Percentiles rank a stretch among this genome's conserved stretches.
phyloP scores from a whole-genome alignment of 2,888 invertebrate species.

The Harpalus rufipes region DNA sequence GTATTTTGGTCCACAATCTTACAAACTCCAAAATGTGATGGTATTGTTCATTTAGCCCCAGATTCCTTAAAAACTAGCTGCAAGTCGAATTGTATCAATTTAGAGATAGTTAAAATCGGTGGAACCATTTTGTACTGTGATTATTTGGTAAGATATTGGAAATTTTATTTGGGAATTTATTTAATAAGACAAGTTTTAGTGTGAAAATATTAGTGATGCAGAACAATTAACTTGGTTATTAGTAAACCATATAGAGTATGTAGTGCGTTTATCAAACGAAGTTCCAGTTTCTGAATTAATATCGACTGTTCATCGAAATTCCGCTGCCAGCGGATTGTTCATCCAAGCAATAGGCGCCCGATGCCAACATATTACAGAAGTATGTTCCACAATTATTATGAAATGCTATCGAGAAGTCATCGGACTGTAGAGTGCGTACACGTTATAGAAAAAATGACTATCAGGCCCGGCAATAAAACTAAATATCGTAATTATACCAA shows the following conservation, averaged over 20 bases:
- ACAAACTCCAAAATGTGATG: slow-evolving; percentile 70
- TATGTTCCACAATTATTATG: slow-evolving; percentile 69
- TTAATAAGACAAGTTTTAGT: slow-evolving; percentile 75
- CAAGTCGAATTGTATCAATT: slow-evolving; percentile 77
- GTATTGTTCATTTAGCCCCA: slow-evolving; percentile 70
- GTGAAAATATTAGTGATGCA: slow-evolving; percentile 85
- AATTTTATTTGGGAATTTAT: neutral
- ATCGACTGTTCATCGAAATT: slow-evolving; percentile 81
- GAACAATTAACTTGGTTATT: slow-evolving; percentile 88
- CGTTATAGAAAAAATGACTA: too few species aligned
- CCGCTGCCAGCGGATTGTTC: slow-evolving; percentile 85
- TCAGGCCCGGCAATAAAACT: too few species aligned
- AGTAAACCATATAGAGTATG: slow-evolving; percentile 84
- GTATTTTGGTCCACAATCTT: slow-evolving; percentile 81
- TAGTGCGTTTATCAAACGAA: slow-evolving; percentile 83
- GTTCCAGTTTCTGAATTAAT: slow-evolving; percentile 83
- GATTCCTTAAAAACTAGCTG: slow-evolving; percentile 63
- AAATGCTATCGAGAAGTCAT: too few species aligned
- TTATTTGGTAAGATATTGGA: slow-evolving; percentile 82
- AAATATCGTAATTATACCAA: too few species aligned
- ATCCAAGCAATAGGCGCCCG: slow-evolving; percentile 85
- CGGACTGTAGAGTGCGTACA: too few species aligned
- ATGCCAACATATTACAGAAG: slow-evolving; percentile 80
- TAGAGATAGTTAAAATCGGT: slow-evolving; percentile 83
- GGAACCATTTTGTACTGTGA: slow-evolving; percentile 88